phyloP scores from a whole-genome alignment of 2,113 vertebrate species.

The Nyctereutes procyonoides region DNA sequence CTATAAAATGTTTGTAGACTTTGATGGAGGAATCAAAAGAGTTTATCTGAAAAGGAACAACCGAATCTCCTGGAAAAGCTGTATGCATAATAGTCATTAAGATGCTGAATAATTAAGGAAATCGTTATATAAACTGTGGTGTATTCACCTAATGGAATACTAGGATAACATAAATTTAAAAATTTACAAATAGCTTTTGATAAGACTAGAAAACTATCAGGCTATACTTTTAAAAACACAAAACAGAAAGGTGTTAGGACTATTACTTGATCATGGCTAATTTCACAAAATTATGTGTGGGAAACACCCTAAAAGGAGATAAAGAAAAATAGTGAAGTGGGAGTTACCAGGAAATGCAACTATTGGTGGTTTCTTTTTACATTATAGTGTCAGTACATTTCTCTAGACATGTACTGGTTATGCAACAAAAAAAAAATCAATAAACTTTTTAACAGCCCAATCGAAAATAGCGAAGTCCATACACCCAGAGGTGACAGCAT shows the following conservation, averaged over 20 bases:
- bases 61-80: not conserved
- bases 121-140: not conserved
- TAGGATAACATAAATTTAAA: not conserved
- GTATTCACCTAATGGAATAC: not conserved
- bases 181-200: not conserved
- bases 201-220: not conserved
- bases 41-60: not conserved
- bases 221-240: not conserved
- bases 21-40: not conserved
- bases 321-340: not conserved
- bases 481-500: too few relatives aligned
- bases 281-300: not conserved
- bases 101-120: not conserved
- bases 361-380: not conserved
- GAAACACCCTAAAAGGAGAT: not conserved
- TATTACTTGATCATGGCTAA: not conserved
- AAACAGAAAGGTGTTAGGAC: not conserved
- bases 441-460: not conserved
- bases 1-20: not conserved
- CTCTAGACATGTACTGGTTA: not conserved
- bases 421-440: not conserved
- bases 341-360: not conserved
- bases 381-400: not conserved
- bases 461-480: not conserved
- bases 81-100: not conserved